Evolutionary conservation across 35 echinoderm and acorn worm species (phyloP), one percentile per base, ranked within the genome.

Genomic region (Acanthaster planci): DNA sequence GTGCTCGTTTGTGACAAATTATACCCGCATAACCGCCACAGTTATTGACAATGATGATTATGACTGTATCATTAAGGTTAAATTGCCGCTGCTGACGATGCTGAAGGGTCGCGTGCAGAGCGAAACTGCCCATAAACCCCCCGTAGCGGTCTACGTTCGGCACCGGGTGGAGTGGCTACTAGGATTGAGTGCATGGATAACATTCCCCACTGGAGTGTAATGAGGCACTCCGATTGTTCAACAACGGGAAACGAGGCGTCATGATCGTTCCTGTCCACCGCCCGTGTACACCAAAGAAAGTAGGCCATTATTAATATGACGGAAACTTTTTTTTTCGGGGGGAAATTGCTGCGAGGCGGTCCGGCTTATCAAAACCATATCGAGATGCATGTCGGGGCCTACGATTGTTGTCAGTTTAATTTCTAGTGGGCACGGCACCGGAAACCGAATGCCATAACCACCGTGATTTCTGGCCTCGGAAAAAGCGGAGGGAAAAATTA

Each of bases 201-300:
- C 64, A 72, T 34, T 31, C 21, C 64, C 64, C 64, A 72, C 30
- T 29, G 19, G 64, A 72, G 34, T 31, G 34, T 72, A 72, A 72
- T 72, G 64, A 29, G 64, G 64, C 18, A 4, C 64, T 21, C 30
- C 14, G 34, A 29, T 72, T 72, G 19, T 72, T 72, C 30, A 72
- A 72, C 64, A 72, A 72, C 64, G 64, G 64, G 64, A 72, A 72
- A 72, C 64, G 64, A 72, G 64, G 64, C 64, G 64, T 72, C 64
- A 72, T 72, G 64, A 72, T 72, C 64, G 64, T 10, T 16, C 23
- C 64, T 34, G 34, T 72, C 64, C 29, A 72, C 30, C 64, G 64
- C 42, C 12, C 12, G 42, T 12, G 42, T 6, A 47, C 12, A 12
- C 4, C 12, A 72, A 29, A 35, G 30, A 34, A 72, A 72, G 8